These are phyloP conservation scores for Aleiodes testaceus DNA, from an alignment of 2,888 invertebrate species.

Conservation along the genomic window DNA sequence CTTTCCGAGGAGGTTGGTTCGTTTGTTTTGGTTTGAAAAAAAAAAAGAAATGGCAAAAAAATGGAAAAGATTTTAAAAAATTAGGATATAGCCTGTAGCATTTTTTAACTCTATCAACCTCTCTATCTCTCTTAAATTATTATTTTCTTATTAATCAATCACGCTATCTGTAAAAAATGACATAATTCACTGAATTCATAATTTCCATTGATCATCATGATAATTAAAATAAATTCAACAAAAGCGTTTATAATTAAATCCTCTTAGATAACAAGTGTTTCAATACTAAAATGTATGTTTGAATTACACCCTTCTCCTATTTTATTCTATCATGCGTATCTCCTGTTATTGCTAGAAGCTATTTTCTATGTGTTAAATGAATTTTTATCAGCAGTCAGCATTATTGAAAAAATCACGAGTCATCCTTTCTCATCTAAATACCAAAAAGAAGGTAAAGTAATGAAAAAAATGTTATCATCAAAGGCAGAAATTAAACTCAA, in stretches of 20 bases:
- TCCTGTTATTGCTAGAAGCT: too few relatives aligned
- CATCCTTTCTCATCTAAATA: too few relatives aligned
- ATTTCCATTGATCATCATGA: background rate
- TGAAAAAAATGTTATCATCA: too few relatives aligned
- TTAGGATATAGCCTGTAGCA: conserved; percentile 69
- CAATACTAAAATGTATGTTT: too few relatives aligned
- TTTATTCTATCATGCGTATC: too few relatives aligned
- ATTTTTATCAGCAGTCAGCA: too few relatives aligned
- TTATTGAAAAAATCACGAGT: too few relatives aligned
- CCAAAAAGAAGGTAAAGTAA: too few relatives aligned
- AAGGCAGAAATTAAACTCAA: too few relatives aligned
- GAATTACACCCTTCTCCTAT: too few relatives aligned
- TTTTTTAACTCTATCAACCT: conserved; percentile 60
- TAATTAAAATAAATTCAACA: background rate
- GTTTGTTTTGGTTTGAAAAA: conserved; percentile 69
- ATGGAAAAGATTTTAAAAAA: too few relatives aligned
- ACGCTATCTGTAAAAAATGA: conserved; percentile 27
- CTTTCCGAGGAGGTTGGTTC: conserved; percentile 73
- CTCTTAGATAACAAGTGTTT: background rate
- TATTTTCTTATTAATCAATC: conserved; percentile 34
- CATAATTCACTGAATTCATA: background rate
- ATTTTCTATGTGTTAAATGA: too few relatives aligned
- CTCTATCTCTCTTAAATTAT: conserved; percentile 46
- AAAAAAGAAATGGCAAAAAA: conserved; percentile 11
- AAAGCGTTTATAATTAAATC: conserved; percentile 44